Percentiles rank a stretch among this genome's conserved stretches.
phyloP scores from a whole-genome alignment of 2,888 invertebrate genomes.

The Myopa testacea region DNA sequence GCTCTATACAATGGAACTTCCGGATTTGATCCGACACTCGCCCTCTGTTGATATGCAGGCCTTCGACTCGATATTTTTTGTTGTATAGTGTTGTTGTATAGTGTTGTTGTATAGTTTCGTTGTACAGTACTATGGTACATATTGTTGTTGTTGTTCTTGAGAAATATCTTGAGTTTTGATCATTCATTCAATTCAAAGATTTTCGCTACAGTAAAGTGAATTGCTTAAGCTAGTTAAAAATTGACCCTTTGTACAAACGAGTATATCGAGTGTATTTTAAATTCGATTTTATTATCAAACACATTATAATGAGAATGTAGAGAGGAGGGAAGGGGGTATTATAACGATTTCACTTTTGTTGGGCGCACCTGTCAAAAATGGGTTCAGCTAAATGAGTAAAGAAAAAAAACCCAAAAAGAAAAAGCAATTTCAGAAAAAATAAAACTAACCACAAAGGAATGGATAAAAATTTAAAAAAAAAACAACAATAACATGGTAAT shows the following conservation, averaged over 20 bases:
- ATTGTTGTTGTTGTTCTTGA: too few species aligned
- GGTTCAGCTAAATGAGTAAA: background rate
- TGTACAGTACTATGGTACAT: too few species aligned
- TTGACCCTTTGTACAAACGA: background rate
- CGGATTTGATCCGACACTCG: background rate
- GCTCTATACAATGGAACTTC: background rate
- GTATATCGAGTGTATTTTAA: too few species aligned
- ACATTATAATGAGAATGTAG: background rate
- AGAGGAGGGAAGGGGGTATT: background rate
- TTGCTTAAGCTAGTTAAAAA: background rate
- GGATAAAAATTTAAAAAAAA: background rate
- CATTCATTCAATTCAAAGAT: too few species aligned
- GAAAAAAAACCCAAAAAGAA: background rate
- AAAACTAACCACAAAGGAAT: background rate
- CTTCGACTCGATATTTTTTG: too few species aligned
- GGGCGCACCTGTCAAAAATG: conserved; percentile 6
- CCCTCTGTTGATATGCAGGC: too few species aligned
- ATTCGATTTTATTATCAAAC: background rate
- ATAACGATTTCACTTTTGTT: background rate
- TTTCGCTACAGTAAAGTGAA: background rate
- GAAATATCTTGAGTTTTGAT: too few species aligned
- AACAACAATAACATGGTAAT: too few species aligned
- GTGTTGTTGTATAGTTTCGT: too few species aligned
- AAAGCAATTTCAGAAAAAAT: background rate
- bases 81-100: too few species aligned